These are phyloP conservation scores for Uromys caudimaculatus DNA, from an alignment of 2,797 vertebrate genomes.

Conservation along the genomic window DNA sequence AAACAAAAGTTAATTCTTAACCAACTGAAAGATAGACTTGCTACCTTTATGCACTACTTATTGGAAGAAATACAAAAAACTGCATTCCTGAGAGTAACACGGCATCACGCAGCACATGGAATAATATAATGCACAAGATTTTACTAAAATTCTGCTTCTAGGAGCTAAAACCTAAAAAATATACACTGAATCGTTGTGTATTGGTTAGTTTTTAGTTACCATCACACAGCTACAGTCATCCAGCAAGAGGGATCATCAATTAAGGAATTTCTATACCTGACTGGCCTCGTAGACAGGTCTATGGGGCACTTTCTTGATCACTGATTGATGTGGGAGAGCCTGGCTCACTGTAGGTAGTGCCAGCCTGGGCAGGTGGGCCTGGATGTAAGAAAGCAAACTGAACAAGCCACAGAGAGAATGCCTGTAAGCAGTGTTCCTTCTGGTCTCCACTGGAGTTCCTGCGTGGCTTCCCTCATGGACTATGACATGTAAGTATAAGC, in stretches of 20 bases:
- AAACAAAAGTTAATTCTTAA: not conserved
- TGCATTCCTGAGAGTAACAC: conserved; percentile 49
- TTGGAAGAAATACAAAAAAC: not conserved
- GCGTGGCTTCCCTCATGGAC: not conserved
- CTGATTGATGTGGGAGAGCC: not conserved
- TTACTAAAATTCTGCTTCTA: conserved; percentile 61
- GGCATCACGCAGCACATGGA: not conserved
- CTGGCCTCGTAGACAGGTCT: not conserved
- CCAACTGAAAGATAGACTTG: not conserved
- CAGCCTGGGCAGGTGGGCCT: not conserved
- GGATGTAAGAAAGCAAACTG: not conserved
- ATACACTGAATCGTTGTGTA: not conserved
- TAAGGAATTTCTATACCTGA: not conserved
- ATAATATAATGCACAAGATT: not conserved
- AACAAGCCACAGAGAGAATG: no score
- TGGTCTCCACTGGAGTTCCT: not conserved
- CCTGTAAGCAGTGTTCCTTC: not conserved
- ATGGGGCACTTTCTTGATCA: not conserved
- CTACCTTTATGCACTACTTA: not conserved
- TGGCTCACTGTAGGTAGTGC: not conserved
- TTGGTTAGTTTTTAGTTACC: not conserved
- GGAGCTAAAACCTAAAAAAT: conserved; percentile 40
- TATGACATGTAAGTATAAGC: not conserved
- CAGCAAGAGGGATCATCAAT: not conserved
- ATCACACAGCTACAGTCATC: not conserved